Evolutionary conservation across 2,888 invertebrate genomes (phyloP), one percentile per base, ranked within the genome.

Genomic region (Campoplex nolae): DNA sequence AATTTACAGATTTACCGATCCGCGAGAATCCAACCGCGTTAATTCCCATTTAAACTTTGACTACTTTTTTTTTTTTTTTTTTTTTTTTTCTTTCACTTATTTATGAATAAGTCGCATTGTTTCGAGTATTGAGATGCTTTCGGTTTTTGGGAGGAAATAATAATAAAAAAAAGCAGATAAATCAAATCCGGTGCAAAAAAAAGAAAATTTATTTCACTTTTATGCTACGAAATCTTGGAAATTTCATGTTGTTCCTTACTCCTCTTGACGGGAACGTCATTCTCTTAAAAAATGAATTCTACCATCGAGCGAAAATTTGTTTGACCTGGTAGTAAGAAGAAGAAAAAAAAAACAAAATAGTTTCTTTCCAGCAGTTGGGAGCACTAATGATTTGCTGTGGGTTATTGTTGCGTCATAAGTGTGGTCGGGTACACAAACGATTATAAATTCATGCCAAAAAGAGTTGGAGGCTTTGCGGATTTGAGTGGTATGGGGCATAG

Each of bases 361-460:
- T 38, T 38, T 38, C 45, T 32, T 65, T 86, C 65, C 9, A 35
- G 35, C 45, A 70, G 54, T 51, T 70, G 54, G 65, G 79, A 56
- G 70, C 79, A 78, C 83, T 32, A 16, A 83, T 79, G 54, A 83
- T 83, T 83, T 83, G 68, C 51, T 45, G 38, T 51, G 70, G 75
- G 48, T 86, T 62, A 86, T 75, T 86, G 79, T 83, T 71, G 35
- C 23, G 67, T 68, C 28, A 67, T 38, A 68, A 78, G 32, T 70
- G 58, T 67, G 74, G 62, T 58, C 62, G 54, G 32, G 45, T 32
- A 48, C 45, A 75, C 68, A 74, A 54, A 76, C 79, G 70, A 79
- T 86, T 83, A 83, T 45, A 58, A 83, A 86, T 86, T 86, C 86
- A 86, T 86, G 65, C 76, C 70, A 75, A 83, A 86, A 86, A 80